Percentiles rank a stretch among this genome's conserved stretches.
phyloP scores from a whole-genome alignment of 2,888 invertebrate species.

The Drosophila rellima region DNA sequence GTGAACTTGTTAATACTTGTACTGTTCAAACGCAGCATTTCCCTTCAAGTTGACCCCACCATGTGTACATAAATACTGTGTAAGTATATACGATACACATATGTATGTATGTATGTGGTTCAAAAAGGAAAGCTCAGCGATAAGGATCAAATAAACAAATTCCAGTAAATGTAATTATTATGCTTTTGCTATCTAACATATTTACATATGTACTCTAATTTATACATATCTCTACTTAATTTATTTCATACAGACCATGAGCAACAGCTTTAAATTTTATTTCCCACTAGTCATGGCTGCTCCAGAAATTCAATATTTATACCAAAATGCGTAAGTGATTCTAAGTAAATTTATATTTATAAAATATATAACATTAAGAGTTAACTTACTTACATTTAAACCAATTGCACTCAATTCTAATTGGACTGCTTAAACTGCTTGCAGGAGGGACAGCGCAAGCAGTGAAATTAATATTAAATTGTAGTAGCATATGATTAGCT shows the following conservation, averaged over 20 bases:
- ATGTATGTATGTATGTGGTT: slow-evolving; percentile 4
- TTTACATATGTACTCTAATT: slow-evolving; percentile 8
- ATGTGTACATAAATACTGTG: slow-evolving; percentile 6
- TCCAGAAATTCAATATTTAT: background rate
- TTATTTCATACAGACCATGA: background rate
- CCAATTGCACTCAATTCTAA: no score
- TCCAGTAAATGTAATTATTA: slow-evolving; percentile 48
- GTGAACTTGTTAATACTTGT: slow-evolving; percentile 72
- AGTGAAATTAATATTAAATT: no score
- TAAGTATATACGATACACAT: slow-evolving; percentile 7
- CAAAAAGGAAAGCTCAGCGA: slow-evolving; percentile 30
- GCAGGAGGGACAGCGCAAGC: no score
- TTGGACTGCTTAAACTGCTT: no score
- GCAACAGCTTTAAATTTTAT: background rate
- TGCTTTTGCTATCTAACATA: slow-evolving; percentile 27
- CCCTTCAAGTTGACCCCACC: slow-evolving; percentile 71
- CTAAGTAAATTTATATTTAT: background rate
- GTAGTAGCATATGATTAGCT: no score
- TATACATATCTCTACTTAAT: slow-evolving; percentile 9
- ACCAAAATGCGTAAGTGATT: background rate
- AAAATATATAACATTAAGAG: no score
- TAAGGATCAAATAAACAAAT: slow-evolving; percentile 57
- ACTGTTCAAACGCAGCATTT: slow-evolving; percentile 73
- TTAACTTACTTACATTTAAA: no score
- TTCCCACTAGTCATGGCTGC: background rate